Conservation (phyloP, 1,140 invertebrate species). For the Pogonognathellus flavescens region DNA sequence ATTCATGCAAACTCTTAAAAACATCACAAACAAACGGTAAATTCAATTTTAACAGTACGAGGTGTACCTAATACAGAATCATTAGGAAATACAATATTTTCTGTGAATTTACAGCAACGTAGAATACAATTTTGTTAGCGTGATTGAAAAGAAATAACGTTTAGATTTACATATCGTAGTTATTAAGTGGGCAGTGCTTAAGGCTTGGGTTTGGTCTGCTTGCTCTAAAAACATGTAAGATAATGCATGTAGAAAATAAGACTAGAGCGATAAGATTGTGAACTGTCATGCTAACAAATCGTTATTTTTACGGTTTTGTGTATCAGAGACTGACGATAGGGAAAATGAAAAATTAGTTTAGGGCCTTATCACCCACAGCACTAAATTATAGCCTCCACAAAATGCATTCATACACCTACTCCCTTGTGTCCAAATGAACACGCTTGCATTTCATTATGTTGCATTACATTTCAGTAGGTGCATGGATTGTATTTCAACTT, state of each 20-base stretch:
- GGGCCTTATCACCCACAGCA: slow-evolving; percentile 27
- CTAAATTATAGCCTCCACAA: slow-evolving; percentile 35
- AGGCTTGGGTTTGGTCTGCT: not conserved
- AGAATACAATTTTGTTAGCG: too few relatives aligned
- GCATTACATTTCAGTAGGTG: not conserved
- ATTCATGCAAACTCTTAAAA: too few relatives aligned
- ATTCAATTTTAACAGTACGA: too few relatives aligned
- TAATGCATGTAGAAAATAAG: not conserved
- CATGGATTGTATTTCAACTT: not conserved
- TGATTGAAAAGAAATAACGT: too few relatives aligned
- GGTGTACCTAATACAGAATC: too few relatives aligned
- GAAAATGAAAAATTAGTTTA: slow-evolving; percentile 46
- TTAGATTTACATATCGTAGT: too few relatives aligned
- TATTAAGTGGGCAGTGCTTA: not conserved
- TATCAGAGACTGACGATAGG: slow-evolving; percentile 28
- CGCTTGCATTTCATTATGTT: slow-evolving; percentile 6
- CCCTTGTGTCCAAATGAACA: not conserved
- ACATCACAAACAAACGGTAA: too few relatives aligned
- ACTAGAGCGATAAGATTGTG: slow-evolving; percentile 35
- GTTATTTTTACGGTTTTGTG: slow-evolving; percentile 40
- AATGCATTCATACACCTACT: slow-evolving; percentile 25
- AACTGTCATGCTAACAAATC: slow-evolving; percentile 35
- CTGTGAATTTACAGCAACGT: too few relatives aligned
- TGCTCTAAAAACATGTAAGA: slow-evolving; percentile 22
- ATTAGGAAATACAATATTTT: too few relatives aligned